Base-by-base conservation (phyloP, 2,888 invertebrate genomes). In the Macrosiphum euphorbiae region DNA sequence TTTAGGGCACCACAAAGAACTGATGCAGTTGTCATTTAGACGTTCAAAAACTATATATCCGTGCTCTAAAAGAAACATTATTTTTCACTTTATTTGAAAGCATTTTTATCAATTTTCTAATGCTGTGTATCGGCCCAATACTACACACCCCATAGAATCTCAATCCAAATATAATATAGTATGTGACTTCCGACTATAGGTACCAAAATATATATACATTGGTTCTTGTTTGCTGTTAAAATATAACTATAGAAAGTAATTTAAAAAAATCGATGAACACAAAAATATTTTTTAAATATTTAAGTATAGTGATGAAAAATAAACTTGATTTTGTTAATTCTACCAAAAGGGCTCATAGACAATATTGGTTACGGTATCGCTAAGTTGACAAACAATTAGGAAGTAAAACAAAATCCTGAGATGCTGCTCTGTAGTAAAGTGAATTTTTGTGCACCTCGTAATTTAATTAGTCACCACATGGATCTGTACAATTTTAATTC, bases 91-190 rank as follows among this genome's bases (percentile, higher is more conserved):
- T 13, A 41, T 50, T 28, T 26, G 8, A 52, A 78, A 78, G 41
- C 52, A 90, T 90, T 84, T 41, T 78, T 28, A 78, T 78, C 52
- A 41, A 52, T 90, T 90, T 52, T 78, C 50, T 26, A 13, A 52
- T 26, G 13, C 26, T 10, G 35, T 28, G 41, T 26, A 67, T 50
- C 67, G 10, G 20, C 7, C 35, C 20, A 78, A 78, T 35, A 24
- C 35, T 41, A 35, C 26, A 20, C 35, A 78, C 35, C 16, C 78
- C 20, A 35, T 20, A 78, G 7, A 78, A 35, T 35, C 3, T 20
- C 5, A 13, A 24, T 90, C 28, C 20, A 89, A 28, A 90, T 58
- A 87, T 50, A 50, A 47, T 26, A 47, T 47, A 16, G 3, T 67
- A 13, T 67, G 1, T 78, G 67, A 78, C 67, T 78, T 78, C 20